phyloP scores from a whole-genome alignment of 1,140 invertebrate genomes.

The Polypedilum vanderplanki region DNA sequence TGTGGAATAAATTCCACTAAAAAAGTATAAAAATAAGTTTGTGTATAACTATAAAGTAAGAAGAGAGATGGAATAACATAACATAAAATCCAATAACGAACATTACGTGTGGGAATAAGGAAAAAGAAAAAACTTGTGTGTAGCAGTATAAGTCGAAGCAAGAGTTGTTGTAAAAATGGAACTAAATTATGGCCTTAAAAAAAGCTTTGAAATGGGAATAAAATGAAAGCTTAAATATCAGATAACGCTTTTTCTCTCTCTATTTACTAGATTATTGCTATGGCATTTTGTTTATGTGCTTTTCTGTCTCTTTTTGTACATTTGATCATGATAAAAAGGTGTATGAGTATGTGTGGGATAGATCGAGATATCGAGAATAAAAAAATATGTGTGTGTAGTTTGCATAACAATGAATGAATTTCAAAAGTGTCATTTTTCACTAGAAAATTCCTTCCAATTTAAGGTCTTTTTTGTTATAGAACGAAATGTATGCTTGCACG shows the following conservation, averaged over 20 bases:
- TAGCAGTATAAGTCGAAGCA: neutral
- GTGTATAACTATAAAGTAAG: neutral
- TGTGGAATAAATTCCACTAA: neutral
- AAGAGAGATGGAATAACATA: neutral
- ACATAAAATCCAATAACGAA: slow-evolving; percentile 5
- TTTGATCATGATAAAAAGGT: slow-evolving; percentile 2
- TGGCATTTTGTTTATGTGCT: no score
- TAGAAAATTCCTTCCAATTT: no score
- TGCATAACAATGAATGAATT: no score
- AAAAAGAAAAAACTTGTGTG: neutral
- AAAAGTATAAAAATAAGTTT: neutral
- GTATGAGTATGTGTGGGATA: neutral
- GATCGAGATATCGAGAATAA: no score
- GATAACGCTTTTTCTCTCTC: neutral
- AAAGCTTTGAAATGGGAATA: neutral
- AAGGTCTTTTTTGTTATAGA: no score
- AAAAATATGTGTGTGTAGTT: no score
- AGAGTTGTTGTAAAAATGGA: neutral
- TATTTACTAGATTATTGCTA: neutral
- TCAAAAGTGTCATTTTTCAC: no score
- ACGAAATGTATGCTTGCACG: no score
- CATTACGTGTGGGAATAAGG: neutral
- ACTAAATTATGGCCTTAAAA: neutral
- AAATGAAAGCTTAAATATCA: slow-evolving; percentile 4
- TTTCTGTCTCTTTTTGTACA: neutral